phyloP scores from a whole-genome alignment of 2,113 vertebrate species.

The Petromus typicus region DNA sequence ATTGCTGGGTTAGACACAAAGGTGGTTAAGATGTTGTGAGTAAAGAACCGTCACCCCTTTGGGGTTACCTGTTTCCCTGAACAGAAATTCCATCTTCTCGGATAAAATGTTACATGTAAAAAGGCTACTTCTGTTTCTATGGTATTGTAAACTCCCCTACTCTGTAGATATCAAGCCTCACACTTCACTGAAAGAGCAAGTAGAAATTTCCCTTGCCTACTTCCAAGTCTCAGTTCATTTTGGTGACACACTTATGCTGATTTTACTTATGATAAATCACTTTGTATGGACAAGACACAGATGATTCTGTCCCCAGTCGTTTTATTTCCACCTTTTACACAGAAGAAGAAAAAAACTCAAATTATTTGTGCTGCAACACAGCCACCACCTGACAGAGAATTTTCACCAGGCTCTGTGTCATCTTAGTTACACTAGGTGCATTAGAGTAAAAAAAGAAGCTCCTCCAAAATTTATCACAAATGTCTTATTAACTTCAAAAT shows the following conservation, averaged over 20 bases:
- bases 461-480: slow-evolving; percentile 34
- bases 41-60: background rate
- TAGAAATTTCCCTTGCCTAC: background rate
- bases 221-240: background rate
- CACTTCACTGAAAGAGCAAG: background rate
- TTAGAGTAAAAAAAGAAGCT: slow-evolving; percentile 37
- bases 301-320: background rate
- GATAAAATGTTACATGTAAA: background rate
- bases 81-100: background rate
- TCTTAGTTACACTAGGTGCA: background rate
- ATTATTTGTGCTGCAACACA: background rate
- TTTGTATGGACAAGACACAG: background rate
- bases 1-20: background rate
- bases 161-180: background rate
- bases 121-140: background rate
- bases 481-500: slow-evolving; percentile 59
- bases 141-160: background rate
- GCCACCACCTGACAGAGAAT: background rate
- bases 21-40: background rate
- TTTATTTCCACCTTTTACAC: background rate
- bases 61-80: background rate
- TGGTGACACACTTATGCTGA: background rate
- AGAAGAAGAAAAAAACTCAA: background rate
- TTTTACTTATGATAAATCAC: background rate
- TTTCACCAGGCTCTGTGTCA: background rate